Evolutionary conservation across 2,797 vertebrate species (phyloP).

Genomic region (Pseudochromis fuscus): DNA sequence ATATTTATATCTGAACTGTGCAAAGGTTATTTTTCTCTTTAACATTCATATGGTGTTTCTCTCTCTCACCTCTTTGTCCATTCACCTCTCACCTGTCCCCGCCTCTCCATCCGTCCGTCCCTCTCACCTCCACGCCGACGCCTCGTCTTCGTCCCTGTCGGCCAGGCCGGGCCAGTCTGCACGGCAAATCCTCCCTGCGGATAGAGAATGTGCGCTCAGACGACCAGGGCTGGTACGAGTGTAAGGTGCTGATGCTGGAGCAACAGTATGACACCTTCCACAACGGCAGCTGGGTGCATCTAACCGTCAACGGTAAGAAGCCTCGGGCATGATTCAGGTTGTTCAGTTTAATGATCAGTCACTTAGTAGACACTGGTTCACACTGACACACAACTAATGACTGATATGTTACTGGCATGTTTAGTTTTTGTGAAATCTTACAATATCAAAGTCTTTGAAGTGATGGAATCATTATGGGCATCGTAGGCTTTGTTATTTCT

Average conservation of each 20-base stretch:
- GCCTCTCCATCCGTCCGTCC: conserved; percentile 10
- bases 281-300: conserved; percentile 99
- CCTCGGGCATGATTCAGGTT: conserved; percentile 11
- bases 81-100: conserved; percentile 26
- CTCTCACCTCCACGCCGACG: conserved; percentile 42
- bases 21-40: conserved; percentile 45
- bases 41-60: conserved; percentile 39
- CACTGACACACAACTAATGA: neutral
- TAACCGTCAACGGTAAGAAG: conserved; percentile 94
- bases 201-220: conserved; percentile 95
- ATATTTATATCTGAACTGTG: conserved; percentile 35
- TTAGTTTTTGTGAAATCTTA: neutral
- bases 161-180: conserved; percentile 93
- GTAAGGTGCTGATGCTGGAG: conserved; percentile 98
- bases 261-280: conserved; percentile 98
- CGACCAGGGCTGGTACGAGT: conserved; percentile 99
- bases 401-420: too few species aligned
- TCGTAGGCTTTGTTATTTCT: too few species aligned
- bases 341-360: neutral
- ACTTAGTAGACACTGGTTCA: neutral
- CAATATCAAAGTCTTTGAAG: too few species aligned
- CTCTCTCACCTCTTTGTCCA: conserved; percentile 28
- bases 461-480: too few species aligned
- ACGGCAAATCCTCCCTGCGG: conserved; percentile 95
- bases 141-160: conserved; percentile 17